Percentiles rank a stretch among this genome's conserved stretches.
Evolutionary conservation across 1,140 invertebrate genomes (phyloP).

Genomic region (Eciton burchellii): DNA sequence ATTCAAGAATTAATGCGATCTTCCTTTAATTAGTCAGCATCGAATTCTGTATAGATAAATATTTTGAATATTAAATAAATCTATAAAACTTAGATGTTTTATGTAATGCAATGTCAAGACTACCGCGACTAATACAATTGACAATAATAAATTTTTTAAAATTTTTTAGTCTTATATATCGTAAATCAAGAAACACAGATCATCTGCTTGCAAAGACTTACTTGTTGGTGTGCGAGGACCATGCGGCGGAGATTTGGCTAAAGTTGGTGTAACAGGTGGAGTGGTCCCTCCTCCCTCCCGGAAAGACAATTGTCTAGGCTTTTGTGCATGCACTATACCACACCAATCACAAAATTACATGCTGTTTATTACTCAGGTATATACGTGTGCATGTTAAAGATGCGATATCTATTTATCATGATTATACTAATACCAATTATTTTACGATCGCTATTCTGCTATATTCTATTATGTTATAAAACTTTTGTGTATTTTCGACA

Average conservation of each 20-base stretch:
- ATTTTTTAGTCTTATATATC: not conserved
- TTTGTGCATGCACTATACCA: slow-evolving; percentile 83
- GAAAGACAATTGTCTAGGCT: slow-evolving; percentile 75
- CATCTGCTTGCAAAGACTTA: slow-evolving; percentile 73
- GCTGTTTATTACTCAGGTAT: slow-evolving; percentile 50
- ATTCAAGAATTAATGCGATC: not conserved
- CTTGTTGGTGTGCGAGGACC: slow-evolving; percentile 77
- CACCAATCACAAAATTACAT: slow-evolving; percentile 77
- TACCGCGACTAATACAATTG: no score
- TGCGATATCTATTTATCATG: not conserved
- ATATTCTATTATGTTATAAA: no score
- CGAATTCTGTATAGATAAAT: no score
- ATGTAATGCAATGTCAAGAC: no score
- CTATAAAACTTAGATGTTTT: no score
- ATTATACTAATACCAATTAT: not conserved
- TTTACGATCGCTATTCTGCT: not conserved
- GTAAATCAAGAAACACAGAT: slow-evolving; percentile 2
- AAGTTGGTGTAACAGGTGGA: slow-evolving; percentile 71
- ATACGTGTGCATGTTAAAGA: slow-evolving; percentile 22
- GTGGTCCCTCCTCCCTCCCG: slow-evolving; percentile 65
- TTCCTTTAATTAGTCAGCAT: not conserved
- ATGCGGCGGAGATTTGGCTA: slow-evolving; percentile 74
- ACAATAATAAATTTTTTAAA: slow-evolving; percentile 12
- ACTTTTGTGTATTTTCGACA: not conserved
- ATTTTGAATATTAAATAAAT: no score